Base-by-base conservation (phyloP, 2,797 vertebrate species). In the Telmatherina bonti region DNA sequence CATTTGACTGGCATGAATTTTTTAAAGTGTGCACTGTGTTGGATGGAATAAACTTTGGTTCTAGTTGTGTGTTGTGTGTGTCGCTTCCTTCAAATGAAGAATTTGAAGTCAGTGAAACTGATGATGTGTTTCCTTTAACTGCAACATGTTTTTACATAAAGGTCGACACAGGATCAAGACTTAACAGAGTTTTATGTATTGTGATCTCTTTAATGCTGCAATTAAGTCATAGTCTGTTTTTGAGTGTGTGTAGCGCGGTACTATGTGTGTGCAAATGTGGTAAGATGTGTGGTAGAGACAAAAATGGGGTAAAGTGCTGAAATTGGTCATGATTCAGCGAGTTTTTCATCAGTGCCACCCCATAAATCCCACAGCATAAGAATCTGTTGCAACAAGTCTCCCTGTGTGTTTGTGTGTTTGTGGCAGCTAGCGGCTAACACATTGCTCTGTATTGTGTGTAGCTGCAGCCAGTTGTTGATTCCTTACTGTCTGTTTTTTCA, bases 341-440 rank as follows among this genome's bases (percentile, higher is more conserved):
- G 60, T 84, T 84, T 89, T 88, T 88, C 72, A 90, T 89, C 84
- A 85, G 87, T 86, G 74, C 84, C 70, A 76, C 67, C 70, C 76
- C 87, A 88, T 83, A 85, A 89, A 85, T 57, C 67, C 29, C 57
- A 60, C 56, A 15, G 57, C 72, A 57, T 70, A 67, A 67, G 54
- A 78, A 51, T 43, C 59, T 43, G 2, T 7, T 47, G 26, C 68
- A 68, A 41, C 56, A 7, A 67, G 41, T 73, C 15, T 62, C 35
- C 69, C 47, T 10, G 18, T 71, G 56, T 51, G 52, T 84, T 16
- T 63, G 59, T 31, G 30, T 31, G 30, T 31, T 3, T 7, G 7
- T 36, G 55, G 52, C 36, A 41, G 51, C 74, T 62, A 73, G 11
- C 72, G 59, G 27, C n/a, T 66, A 52, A 56, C 5, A 41, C 18